These are phyloP conservation scores for Xanthorhoe spadicearia DNA, from an alignment of 2,888 invertebrate species.

Conservation along the genomic window DNA sequence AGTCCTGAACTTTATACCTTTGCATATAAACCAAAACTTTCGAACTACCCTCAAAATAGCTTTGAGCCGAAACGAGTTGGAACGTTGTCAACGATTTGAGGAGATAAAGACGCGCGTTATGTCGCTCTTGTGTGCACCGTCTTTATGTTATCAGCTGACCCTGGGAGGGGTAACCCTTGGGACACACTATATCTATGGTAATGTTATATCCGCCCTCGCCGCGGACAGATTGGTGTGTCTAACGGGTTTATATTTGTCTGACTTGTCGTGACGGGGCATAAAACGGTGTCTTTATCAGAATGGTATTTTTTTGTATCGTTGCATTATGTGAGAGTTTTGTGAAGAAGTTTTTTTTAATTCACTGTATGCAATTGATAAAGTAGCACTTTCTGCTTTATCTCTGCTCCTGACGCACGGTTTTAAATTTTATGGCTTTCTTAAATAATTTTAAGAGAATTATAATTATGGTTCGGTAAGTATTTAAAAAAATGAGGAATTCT, in stretches of 20 bases:
- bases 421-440: too few species aligned
- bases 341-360: too few species aligned
- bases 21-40: slow-evolving; percentile 37
- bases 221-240: slow-evolving; percentile 10
- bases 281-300: too few species aligned
- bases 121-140: slow-evolving; percentile 38
- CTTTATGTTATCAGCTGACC: slow-evolving; percentile 28
- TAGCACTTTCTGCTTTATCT: too few species aligned
- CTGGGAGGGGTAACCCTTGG: slow-evolving; percentile 8
- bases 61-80: slow-evolving; percentile 54
- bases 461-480: too few species aligned
- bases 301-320: too few species aligned
- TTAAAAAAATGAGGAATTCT: too few species aligned
- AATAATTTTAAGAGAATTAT: too few species aligned
- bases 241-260: neutral
- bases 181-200: slow-evolving; percentile 19
- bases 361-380: too few species aligned
- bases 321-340: too few species aligned
- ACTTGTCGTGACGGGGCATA: neutral
- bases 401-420: too few species aligned
- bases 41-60: slow-evolving; percentile 44
- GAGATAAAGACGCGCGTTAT: slow-evolving; percentile 52
- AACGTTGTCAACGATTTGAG: slow-evolving; percentile 55
- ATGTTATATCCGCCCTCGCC: slow-evolving; percentile 9
- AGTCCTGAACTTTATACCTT: slow-evolving; percentile 28